Evolutionary conservation across 2,113 vertebrate species (phyloP).

Genomic region (Xenopus borealis): DNA sequence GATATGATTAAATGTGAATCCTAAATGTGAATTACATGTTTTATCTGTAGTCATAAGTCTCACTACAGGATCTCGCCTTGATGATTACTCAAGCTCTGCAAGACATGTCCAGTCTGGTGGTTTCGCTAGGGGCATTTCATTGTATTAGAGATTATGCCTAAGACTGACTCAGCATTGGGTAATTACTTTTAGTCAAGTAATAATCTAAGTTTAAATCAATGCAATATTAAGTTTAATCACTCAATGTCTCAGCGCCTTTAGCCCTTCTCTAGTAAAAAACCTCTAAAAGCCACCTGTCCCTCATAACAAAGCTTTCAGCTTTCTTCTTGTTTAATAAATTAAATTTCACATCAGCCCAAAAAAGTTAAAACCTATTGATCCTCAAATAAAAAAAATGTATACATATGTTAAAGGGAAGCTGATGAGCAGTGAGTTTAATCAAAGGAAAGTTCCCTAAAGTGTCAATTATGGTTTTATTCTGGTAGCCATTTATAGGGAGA

Average conservation of each 20-base stretch:
- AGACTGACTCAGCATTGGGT: not conserved
- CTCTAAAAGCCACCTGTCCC: not conserved
- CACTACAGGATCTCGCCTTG: too few species aligned
- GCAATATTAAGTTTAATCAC: not conserved
- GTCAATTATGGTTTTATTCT: constrained; percentile 9
- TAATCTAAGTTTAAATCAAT: constrained; percentile 14
- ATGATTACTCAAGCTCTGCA: too few species aligned
- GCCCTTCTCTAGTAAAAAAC: not conserved
- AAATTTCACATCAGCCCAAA: not conserved
- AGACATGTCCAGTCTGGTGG: too few species aligned
- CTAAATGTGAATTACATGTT: too few species aligned
- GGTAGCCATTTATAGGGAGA: not conserved
- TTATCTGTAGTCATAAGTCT: too few species aligned
- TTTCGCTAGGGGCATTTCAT: too few species aligned
- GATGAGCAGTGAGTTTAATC: constrained; percentile 19
- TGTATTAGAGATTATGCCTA: too few species aligned
- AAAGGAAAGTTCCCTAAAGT: constrained; percentile 17
- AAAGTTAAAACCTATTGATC: constrained; percentile 5
- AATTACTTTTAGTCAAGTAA: not conserved
- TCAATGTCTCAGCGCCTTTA: not conserved
- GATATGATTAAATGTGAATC: too few species aligned
- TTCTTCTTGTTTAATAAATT: constrained; percentile 4
- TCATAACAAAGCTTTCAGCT: not conserved
- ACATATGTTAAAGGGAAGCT: not conserved
- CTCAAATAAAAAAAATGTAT: not conserved